These are phyloP conservation scores for Diorhabda elongata DNA, from an alignment of 1,140 invertebrate species.

Conservation along the genomic window DNA sequence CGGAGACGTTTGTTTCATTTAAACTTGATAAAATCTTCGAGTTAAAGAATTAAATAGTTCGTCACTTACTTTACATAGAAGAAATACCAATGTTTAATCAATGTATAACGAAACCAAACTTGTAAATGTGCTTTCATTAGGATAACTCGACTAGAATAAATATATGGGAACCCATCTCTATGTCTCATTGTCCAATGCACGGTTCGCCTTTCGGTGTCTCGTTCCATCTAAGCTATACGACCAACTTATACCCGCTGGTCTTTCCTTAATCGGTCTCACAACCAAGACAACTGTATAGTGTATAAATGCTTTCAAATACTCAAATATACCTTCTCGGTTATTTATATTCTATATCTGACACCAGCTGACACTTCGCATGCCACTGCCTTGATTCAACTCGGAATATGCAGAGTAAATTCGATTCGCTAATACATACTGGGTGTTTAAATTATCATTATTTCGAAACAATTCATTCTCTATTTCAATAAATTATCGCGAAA, in stretches of 20 bases:
- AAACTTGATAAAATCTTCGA: neutral
- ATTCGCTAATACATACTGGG: no score
- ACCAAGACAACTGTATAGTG: neutral
- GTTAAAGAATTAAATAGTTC: neutral
- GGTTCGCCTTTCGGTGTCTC: neutral
- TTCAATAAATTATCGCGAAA: no score
- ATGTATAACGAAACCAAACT: constrained; percentile 2
- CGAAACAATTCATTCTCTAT: no score
- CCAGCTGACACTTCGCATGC: neutral
- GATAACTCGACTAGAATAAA: neutral
- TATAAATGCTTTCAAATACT: neutral
- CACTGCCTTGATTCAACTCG: neutral
- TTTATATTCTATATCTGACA: constrained; percentile 9
- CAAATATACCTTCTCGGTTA: constrained; percentile 2
- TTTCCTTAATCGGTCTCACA: neutral
- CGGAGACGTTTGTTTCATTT: no score
- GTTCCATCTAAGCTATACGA: neutral
- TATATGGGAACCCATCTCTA: neutral
- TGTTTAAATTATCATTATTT: no score
- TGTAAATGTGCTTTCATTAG: neutral
- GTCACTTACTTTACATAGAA: neutral
- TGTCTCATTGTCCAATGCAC: neutral
- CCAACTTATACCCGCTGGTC: neutral
- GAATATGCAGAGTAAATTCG: neutral
- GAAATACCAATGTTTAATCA: constrained; percentile 1